Percentiles rank a stretch among this genome's conserved stretches.
These are phyloP conservation scores for Bombus polaris DNA, from an alignment of 1,140 invertebrate species.

Conservation along the genomic window DNA sequence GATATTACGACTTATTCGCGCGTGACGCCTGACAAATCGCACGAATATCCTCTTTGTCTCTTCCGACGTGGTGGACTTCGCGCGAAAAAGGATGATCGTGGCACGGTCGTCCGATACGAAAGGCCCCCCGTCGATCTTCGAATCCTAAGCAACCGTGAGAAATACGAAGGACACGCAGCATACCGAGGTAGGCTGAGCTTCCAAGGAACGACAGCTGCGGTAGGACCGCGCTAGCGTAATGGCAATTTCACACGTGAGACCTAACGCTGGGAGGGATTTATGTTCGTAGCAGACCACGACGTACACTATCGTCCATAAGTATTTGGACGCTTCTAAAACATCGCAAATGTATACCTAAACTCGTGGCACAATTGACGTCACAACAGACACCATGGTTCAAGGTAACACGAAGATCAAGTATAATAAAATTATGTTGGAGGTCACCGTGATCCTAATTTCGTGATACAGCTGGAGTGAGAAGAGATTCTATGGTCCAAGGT, in stretches of 20 bases:
- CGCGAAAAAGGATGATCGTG: neutral
- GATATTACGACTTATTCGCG: constrained; percentile 42
- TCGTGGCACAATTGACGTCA: too few relatives aligned
- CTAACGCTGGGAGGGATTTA: constrained; percentile 62
- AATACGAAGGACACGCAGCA: constrained; percentile 36
- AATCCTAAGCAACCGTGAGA: constrained; percentile 50
- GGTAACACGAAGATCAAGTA: too few relatives aligned
- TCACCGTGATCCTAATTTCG: too few relatives aligned
- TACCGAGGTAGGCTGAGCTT: neutral
- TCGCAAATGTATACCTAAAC: neutral
- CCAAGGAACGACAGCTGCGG: constrained; percentile 54
- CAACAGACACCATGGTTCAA: too few relatives aligned
- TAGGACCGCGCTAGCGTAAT: constrained; percentile 52
- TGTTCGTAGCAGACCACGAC: constrained; percentile 39
- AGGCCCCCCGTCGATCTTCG: constrained; percentile 11
- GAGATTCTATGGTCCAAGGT: too few relatives aligned
- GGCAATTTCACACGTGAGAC: constrained; percentile 68
- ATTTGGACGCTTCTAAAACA: neutral
- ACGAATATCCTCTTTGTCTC: neutral
- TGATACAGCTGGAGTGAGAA: too few relatives aligned
- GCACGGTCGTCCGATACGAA: too few relatives aligned
- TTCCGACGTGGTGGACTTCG: neutral
- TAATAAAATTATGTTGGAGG: too few relatives aligned
- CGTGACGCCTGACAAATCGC: constrained; percentile 37
- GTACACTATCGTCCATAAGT: neutral